Conservation (phyloP, 2,113 vertebrate species). For the Emydocephalus ijimae region DNA sequence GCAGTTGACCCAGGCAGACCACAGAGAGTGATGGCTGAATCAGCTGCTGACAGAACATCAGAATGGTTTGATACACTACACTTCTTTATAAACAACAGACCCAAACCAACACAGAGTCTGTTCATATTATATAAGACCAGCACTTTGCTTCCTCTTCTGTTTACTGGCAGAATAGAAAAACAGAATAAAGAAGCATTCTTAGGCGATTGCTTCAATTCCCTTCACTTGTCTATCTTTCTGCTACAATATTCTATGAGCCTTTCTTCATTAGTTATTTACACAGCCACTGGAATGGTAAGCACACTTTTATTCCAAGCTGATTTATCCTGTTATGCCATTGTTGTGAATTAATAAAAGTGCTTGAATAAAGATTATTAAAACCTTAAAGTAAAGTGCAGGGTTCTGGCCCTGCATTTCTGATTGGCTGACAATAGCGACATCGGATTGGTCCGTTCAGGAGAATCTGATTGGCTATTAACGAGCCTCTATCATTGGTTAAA, state of each 20-base stretch:
- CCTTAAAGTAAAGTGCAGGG: too few relatives aligned
- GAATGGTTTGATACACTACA: not conserved
- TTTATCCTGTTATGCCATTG: not conserved
- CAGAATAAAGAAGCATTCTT: not conserved
- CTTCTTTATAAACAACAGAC: not conserved
- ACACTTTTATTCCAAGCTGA: not conserved
- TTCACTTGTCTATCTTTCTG: not conserved
- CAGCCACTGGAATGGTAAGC: not conserved
- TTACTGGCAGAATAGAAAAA: not conserved
- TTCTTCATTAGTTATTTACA: not conserved
- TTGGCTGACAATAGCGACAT: too few relatives aligned
- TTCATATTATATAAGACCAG: not conserved
- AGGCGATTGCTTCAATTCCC: not conserved
- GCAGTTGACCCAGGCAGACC: slow-evolving; percentile 8
- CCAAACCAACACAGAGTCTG: not conserved
- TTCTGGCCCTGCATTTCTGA: too few relatives aligned
- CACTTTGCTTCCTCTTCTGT: not conserved
- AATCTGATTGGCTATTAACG: too few relatives aligned
- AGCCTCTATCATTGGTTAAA: too few relatives aligned
- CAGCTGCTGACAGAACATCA: not conserved
- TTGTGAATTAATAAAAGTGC: too few relatives aligned
- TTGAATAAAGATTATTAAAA: too few relatives aligned
- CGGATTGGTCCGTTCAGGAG: too few relatives aligned
- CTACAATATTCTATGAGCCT: not conserved
- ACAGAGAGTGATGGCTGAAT: not conserved